These are phyloP conservation scores for Rhyacophila brunnea DNA, from an alignment of 1,140 invertebrate species.

Conservation along the genomic window DNA sequence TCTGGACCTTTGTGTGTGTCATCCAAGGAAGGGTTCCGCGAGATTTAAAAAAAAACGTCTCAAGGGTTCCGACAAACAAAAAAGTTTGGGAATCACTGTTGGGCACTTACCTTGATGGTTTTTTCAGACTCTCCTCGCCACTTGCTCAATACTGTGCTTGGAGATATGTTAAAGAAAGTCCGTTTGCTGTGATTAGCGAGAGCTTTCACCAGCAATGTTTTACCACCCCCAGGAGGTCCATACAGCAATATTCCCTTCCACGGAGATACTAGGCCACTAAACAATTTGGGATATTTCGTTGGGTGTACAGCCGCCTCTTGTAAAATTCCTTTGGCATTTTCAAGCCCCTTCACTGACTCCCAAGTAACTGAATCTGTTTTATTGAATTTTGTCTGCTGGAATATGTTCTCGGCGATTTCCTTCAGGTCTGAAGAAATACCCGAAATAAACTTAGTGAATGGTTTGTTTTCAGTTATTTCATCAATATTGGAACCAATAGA, in stretches of 20 bases:
- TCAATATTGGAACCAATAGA: not conserved
- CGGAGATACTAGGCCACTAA: slow-evolving; percentile 72
- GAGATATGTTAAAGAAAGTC: slow-evolving; percentile 90
- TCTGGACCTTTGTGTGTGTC: not conserved
- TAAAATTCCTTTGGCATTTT: slow-evolving; percentile 77
- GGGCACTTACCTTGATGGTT: slow-evolving; percentile 67
- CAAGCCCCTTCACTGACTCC: slow-evolving; percentile 74
- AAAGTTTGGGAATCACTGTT: not conserved
- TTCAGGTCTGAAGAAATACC: slow-evolving; percentile 41
- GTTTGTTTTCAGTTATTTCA: slow-evolving; percentile 60
- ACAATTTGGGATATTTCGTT: slow-evolving; percentile 80
- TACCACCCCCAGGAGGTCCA: slow-evolving; percentile 83
- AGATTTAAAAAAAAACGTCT: too few species aligned
- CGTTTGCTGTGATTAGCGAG: slow-evolving; percentile 79
- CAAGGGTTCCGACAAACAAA: not conserved
- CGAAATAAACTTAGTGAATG: slow-evolving; percentile 41
- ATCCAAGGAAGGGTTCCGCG: too few species aligned
- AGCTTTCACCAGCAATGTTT: slow-evolving; percentile 86
- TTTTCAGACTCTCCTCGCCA: slow-evolving; percentile 96
- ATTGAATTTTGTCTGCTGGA: slow-evolving; percentile 52
- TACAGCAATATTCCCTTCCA: slow-evolving; percentile 86
- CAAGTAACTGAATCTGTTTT: slow-evolving; percentile 58
- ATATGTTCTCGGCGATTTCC: slow-evolving; percentile 41
- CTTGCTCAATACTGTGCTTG: slow-evolving; percentile 86
- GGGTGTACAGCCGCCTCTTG: slow-evolving; percentile 89